Base-by-base conservation (phyloP, 2,113 vertebrate species). In the Festucalex cinctus region DNA sequence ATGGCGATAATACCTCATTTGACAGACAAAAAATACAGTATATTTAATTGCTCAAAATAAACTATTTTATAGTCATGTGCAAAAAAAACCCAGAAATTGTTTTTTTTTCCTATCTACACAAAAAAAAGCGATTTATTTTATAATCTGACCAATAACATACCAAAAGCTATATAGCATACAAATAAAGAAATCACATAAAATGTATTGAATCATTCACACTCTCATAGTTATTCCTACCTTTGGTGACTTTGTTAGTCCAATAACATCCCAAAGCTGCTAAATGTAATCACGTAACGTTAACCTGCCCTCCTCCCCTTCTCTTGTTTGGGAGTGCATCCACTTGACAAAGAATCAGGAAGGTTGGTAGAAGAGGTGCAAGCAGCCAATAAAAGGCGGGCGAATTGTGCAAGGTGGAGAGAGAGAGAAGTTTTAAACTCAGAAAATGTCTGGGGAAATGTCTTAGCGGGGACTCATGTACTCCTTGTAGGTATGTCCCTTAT, bases 211-310 rank as follows among this genome's bases (percentile, higher is more conserved):
- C 39, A 35, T 66, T 41, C 39, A 32, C 28, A 32, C 28, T 32
- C 28, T 32, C 28, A 32, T 17, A 41, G 41, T 68, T 9, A 16
- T 35, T 57, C 80, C 54, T 81, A 85, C 86, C 78, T 83, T 66
- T 37, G 63, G 1, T 70, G 74, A 68, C 58, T 65, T 69, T 69
- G 53, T 75, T 44, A 69, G 22, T 81, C 65, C 57, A 73, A 49
- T 37, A 69, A 70, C 71, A 41, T 75, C 65, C 68, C 77, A 3
- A 69, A 7, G 17, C 22, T 63, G 66, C 69, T 36, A 36, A 49
- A 20, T 13, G 9, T 8, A 22, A 49, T 16, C 32, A 24, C 56
- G 35, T 53, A 66, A n/a, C 36, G 64, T n/a, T 77, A 43, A 63
- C 74, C 46, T 20, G 20, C 9, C 37, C 13, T 61, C 57, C 56